Evolutionary conservation across 2,797 vertebrate species (phyloP).

Genomic region (Macropodus opercularis): DNA sequence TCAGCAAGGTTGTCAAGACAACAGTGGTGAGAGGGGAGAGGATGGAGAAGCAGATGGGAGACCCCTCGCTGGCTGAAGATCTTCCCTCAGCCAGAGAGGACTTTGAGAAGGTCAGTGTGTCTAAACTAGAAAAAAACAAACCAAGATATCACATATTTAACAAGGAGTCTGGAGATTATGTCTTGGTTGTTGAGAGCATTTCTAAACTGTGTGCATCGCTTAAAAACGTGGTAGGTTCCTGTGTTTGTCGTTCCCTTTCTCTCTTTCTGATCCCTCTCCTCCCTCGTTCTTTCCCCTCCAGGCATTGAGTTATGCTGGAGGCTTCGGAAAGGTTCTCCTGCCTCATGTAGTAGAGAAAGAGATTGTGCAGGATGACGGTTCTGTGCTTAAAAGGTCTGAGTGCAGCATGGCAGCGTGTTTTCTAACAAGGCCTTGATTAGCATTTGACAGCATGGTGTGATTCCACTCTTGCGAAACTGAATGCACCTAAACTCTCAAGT

Average conservation of each 20-base stretch:
- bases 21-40: constrained; percentile 91
- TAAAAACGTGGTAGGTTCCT: background rate
- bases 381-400: constrained; percentile 94
- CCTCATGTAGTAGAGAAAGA: constrained; percentile 91
- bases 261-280: constrained; percentile 41
- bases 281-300: constrained; percentile 61
- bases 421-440: constrained; percentile 2
- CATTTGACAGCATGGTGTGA: constrained; percentile 43
- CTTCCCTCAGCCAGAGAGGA: constrained; percentile 95
- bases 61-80: constrained; percentile 87
- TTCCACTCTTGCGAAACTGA: background rate
- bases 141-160: background rate
- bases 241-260: background rate
- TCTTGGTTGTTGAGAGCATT: background rate
- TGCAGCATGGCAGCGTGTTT: constrained; percentile 70
- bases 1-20: constrained; percentile 96
- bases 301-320: constrained; percentile 92
- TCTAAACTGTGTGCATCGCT: background rate
- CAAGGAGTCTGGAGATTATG: background rate
- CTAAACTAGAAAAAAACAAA: background rate
- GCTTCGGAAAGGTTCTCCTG: constrained; percentile 83
- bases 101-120: constrained; percentile 89
- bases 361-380: constrained; percentile 90
- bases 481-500: no score
- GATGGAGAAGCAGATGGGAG: constrained; percentile 89